Percentiles rank a stretch among this genome's conserved stretches.
Conservation (phyloP, 1,140 invertebrate genomes). For the Microvelia longipes region DNA sequence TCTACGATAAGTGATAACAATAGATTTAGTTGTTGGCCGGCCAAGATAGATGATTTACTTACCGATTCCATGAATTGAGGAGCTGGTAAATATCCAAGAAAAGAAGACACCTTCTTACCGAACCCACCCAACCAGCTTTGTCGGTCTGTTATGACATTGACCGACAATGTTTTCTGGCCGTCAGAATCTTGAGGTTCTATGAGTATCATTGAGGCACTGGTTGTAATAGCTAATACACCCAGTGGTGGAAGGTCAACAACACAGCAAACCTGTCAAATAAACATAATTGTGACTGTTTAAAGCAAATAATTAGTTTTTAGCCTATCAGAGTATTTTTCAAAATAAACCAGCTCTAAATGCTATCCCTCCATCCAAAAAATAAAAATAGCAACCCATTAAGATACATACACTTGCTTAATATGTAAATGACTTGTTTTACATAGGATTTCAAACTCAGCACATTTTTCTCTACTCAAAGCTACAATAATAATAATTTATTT, state of each 20-base stretch:
- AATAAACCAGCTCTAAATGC: too few species aligned
- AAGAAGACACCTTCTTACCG: slow-evolving; percentile 62
- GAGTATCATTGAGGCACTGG: slow-evolving; percentile 71
- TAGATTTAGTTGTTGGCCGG: not conserved
- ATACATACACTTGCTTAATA: too few species aligned
- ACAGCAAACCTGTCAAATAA: slow-evolving; percentile 45
- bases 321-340: too few species aligned
- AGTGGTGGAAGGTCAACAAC: slow-evolving; percentile 49
- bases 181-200: slow-evolving; percentile 40
- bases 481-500: too few species aligned
- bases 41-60: slow-evolving; percentile 21
- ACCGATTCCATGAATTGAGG: slow-evolving; percentile 60
- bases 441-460: too few species aligned
- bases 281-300: too few species aligned
- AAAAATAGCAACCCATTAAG: too few species aligned
- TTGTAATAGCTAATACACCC: slow-evolving; percentile 75
- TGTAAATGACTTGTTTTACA: too few species aligned
- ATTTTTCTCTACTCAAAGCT: too few species aligned
- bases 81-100: slow-evolving; percentile 69
- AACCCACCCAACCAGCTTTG: slow-evolving; percentile 79
- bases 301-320: too few species aligned
- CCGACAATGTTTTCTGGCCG: slow-evolving; percentile 49
- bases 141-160: slow-evolving; percentile 53
- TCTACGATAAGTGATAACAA: not conserved
- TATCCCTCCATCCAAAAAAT: too few species aligned